phyloP scores from a whole-genome alignment of 2,113 vertebrate genomes.

The Origma solitaria region DNA sequence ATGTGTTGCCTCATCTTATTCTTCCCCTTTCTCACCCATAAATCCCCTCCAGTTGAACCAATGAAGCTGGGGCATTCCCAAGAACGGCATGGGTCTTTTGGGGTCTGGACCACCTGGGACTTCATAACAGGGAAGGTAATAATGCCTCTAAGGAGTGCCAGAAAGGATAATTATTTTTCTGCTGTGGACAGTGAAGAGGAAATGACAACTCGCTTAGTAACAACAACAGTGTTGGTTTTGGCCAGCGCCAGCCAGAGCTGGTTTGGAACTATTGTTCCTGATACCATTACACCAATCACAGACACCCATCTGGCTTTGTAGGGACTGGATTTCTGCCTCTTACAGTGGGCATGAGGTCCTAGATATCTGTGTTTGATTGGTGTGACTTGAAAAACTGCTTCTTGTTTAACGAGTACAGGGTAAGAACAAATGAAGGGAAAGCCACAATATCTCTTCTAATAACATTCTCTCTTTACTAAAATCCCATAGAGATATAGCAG shows the following conservation, averaged over 20 bases:
- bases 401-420: background rate
- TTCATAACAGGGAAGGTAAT: background rate
- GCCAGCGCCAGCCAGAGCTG: background rate
- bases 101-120: background rate
- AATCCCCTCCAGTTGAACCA: background rate
- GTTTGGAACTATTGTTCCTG: background rate
- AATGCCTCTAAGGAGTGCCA: background rate
- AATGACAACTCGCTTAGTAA: background rate
- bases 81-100: background rate
- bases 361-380: background rate
- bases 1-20: background rate
- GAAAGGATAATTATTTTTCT: background rate
- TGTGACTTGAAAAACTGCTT: background rate
- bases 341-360: background rate
- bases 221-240: background rate
- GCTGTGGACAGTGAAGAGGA: background rate
- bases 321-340: background rate
- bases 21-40: background rate
- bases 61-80: background rate
- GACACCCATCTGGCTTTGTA: background rate
- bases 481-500: constrained; percentile 40
- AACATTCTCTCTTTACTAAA: constrained; percentile 30
- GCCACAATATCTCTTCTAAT: constrained; percentile 41
- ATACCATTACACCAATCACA: background rate
- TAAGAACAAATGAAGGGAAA: constrained; percentile 53